Conservation (phyloP, 2,113 vertebrate species). For the Xiphophorus maculatus region DNA sequence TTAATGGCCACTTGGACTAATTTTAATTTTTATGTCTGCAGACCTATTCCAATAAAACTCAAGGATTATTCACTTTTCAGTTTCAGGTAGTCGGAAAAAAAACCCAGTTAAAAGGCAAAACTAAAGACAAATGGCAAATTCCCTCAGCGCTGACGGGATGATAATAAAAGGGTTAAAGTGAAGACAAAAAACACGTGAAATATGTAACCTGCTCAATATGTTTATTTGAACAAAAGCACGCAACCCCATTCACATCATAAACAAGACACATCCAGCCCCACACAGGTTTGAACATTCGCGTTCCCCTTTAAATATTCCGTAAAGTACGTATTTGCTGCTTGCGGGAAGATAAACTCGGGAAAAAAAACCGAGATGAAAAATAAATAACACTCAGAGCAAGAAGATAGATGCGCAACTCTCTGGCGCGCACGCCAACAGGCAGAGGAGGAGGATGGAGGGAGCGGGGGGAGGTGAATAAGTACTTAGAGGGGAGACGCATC, state of each 20-base stretch:
- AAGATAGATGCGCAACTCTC: neutral
- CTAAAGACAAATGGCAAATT: too few species aligned
- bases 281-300: neutral
- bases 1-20: too few species aligned
- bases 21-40: too few species aligned
- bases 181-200: too few species aligned
- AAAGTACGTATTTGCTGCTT: neutral
- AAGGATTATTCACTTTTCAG: too few species aligned
- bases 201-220: too few species aligned
- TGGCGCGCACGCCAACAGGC: slow-evolving; percentile 2
- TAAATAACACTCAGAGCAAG: neutral
- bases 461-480: slow-evolving; percentile 39
- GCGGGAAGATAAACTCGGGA: neutral
- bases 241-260: neutral
- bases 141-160: too few species aligned
- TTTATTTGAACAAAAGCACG: neutral
- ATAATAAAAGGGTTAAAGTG: too few species aligned
- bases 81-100: too few species aligned
- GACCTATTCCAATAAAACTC: too few species aligned
- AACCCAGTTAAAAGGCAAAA: too few species aligned
- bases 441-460: neutral
- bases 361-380: neutral
- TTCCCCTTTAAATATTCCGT: too few species aligned
- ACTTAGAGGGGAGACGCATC: slow-evolving; percentile 75
- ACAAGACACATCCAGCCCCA: neutral